These are phyloP conservation scores for Hyppa rectilinea DNA, from an alignment of 2,888 invertebrate species.

Conservation along the genomic window DNA sequence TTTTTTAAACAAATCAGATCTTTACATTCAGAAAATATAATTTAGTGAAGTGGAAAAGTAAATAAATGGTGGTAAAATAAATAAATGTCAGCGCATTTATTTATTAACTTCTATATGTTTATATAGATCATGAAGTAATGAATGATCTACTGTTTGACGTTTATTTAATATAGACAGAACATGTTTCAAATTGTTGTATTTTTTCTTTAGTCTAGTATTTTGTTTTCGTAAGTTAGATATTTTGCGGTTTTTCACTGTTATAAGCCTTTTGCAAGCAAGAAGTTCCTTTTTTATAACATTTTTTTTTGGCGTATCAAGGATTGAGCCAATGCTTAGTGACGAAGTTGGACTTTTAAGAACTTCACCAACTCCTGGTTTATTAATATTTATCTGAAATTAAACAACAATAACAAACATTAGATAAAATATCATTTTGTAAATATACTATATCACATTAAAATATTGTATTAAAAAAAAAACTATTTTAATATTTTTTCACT, in stretches of 20 bases:
- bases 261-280: constrained; percentile 6
- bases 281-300: neutral
- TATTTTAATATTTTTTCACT: too few relatives aligned
- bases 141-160: too few relatives aligned
- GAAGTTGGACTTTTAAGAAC: constrained; percentile 6
- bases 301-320: constrained; percentile 6
- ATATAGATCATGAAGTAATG: too few relatives aligned
- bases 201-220: neutral
- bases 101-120: too few relatives aligned
- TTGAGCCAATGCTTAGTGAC: neutral
- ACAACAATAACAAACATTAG: neutral
- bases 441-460: too few relatives aligned
- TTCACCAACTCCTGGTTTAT: neutral
- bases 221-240: constrained; percentile 1
- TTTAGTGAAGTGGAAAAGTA: too few relatives aligned
- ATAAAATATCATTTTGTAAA: neutral
- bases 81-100: too few relatives aligned
- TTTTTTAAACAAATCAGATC: too few relatives aligned
- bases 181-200: neutral
- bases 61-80: too few relatives aligned
- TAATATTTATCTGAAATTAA: constrained; percentile 7
- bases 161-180: too few relatives aligned
- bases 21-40: too few relatives aligned
- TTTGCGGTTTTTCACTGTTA: constrained; percentile 3
- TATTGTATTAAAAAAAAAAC: too few relatives aligned